These are phyloP conservation scores for Arothron firmamentum DNA, from an alignment of 2,113 vertebrate species.

Conservation along the genomic window DNA sequence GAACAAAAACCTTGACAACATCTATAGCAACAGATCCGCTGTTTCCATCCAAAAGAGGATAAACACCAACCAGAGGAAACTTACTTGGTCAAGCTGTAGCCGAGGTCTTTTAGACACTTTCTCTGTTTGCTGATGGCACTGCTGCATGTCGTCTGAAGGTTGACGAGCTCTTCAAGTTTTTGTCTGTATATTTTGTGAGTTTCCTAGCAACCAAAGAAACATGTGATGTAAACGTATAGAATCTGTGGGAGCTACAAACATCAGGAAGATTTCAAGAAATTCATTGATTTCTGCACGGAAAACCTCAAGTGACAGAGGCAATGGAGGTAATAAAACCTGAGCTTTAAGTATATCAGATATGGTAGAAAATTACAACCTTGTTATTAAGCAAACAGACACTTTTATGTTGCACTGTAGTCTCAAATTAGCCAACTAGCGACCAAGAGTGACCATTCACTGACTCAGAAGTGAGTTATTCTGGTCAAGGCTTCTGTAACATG, in stretches of 20 bases:
- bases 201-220: slow-evolving; percentile 74
- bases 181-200: slow-evolving; percentile 90
- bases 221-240: not conserved
- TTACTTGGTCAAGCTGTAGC: slow-evolving; percentile 78
- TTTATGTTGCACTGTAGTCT: not conserved
- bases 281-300: no score
- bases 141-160: slow-evolving; percentile 83
- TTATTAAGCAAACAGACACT: not conserved
- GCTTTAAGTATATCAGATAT: no score
- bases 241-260: not conserved
- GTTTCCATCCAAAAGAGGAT: no score
- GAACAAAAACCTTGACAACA: not conserved
- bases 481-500: not conserved
- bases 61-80: not conserved
- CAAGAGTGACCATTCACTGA: slow-evolving; percentile 7
- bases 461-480: not conserved
- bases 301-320: no score
- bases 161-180: slow-evolving; percentile 90
- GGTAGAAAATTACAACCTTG: no score
- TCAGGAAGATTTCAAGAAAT: not conserved
- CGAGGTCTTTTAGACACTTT: slow-evolving; percentile 81
- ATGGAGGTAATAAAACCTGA: no score
- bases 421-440: slow-evolving; percentile 36
- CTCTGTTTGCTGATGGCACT: slow-evolving; percentile 86
- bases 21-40: no score